Evolutionary conservation across 2,797 vertebrate species (phyloP), one percentile per base, ranked within the genome.

Genomic region (Sebastes minor): DNA sequence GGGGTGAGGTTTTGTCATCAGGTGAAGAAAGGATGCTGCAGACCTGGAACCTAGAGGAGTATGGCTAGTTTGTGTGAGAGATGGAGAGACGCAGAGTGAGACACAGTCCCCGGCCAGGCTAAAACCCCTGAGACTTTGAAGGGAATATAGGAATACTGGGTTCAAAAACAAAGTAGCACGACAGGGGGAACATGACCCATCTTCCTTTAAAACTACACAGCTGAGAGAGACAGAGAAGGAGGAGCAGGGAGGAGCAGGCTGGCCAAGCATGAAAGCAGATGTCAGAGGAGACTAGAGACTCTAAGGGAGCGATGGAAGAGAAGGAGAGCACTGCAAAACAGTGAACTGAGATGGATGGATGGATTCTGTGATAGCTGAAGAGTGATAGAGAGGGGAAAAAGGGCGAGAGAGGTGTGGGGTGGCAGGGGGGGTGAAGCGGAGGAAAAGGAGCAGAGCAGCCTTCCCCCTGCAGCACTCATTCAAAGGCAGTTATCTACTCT

Each of bases 181-280:
- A 82, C 22, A 72, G 14, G 61, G 76, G 66, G 74, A 83, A 83
- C 67, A 81, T 27, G 61, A 80, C 74, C 71, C 66, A 71, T 71
- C 76, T 82, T 74, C 11, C 65, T 82, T 80, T 85, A 76, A 84
- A 89, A 89, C 67, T 56, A 64, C 28, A 80, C 25, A 84, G 65
- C 60, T 67, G 62, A 86, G n/a, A 63, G 79, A 86, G 69, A 79
- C 59, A 68, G 27, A 82, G 69, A 72, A 74, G 30, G 77, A 86
- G 80, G 72, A 76, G 60, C 67, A 82, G 78, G 27, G 77, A 86
- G 80, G 72, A 76, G 61, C 67, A 82, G 78, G 86, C 86, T 95
- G 95, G 91, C 94, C 94, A 93, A 94, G 94, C 94, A 94, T 94
- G 94, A 95, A 92, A 95, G 94, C 74, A 80, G 90, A 94, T 91